Evolutionary conservation across 2,888 invertebrate genomes (phyloP), one percentile per base, ranked within the genome.

Genomic region (Thumatha senex): DNA sequence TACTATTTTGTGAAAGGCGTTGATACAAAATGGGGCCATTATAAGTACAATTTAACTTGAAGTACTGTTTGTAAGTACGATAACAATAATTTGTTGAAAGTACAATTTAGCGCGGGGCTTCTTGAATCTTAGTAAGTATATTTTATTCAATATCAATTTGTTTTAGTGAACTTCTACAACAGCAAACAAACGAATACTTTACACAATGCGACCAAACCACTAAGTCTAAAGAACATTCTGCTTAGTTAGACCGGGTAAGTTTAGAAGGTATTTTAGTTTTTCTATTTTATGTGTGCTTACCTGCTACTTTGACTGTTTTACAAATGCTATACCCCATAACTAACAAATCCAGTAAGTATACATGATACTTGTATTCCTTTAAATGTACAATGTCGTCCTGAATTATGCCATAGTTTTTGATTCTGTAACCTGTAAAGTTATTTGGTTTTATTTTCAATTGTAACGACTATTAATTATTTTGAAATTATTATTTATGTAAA

Each of bases 81-180:
- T 41, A 52, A 39, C 50, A 41, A 38, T 52, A 38, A 47, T 49
- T 52, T 56, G 40, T 10, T 43, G 67, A 67, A 67, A 62, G 72
- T 71, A 71, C 70, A 67, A 54, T 39, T 48, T 43, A 41, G 14
- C 54, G 13, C 29, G 72, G 70, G 76, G 54, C 71, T 72, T n/a
- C 47, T 70, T 56, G 48, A 48, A 48, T 31, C 35, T 46, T 40
- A 41, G 18, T 68, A 56, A 58, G 50, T 58, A 46, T 15, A 35
- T 44, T 46, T 43, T 38, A 46, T 41, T 15, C 41, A 9, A 35
- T 43, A 10, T 31, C 34, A 15, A 43, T 51, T 40, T 55, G 43
- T 61, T 57, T 56, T 57, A 61, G 58, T 58, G 40, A 55, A 51
- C 36, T 51, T 47, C 31, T 44, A 45, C 39, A 38, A 29, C 35